phyloP scores from a whole-genome alignment of 2,113 vertebrate species.

The Egretta garzetta region DNA sequence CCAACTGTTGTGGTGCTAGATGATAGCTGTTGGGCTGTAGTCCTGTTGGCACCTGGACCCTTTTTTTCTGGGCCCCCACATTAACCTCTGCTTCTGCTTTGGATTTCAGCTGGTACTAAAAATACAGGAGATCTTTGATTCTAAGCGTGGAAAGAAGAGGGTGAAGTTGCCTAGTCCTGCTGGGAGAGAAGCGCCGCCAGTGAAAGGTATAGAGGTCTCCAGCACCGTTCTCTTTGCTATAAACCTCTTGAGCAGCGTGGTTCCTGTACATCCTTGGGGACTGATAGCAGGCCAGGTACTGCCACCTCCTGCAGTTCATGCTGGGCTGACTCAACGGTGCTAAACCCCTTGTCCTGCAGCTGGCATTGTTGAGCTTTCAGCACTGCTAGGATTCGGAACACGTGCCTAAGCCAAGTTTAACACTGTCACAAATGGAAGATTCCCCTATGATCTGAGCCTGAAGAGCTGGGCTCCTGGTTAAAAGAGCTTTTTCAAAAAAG shows the following conservation, averaged over 20 bases:
- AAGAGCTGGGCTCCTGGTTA: not conserved
- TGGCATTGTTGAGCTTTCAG: not conserved
- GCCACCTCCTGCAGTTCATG: not conserved
- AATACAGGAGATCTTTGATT: conserved; percentile 93
- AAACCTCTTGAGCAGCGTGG: not conserved
- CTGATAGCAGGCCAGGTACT: not conserved
- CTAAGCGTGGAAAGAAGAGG: conserved; percentile 91
- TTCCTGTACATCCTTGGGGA: not conserved
- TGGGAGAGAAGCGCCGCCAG: conserved; percentile 71
- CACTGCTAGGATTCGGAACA: not conserved
- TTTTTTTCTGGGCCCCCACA: not conserved
- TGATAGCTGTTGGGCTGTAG: not conserved
- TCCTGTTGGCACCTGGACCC: not conserved
- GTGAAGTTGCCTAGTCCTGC: conserved; percentile 81
- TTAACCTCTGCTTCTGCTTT: conserved; percentile 46
- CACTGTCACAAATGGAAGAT: not conserved
- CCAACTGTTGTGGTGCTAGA: not conserved
- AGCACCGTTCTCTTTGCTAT: not conserved
- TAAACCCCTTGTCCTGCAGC: not conserved
- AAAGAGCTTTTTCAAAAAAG: not conserved
- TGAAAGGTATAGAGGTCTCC: conserved; percentile 80
- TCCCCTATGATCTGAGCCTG: not conserved
- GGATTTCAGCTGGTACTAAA: conserved; percentile 87
- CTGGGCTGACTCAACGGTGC: not conserved
- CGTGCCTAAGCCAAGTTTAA: not conserved